Base-by-base conservation (phyloP, 1,140 invertebrate genomes). In the Thalassaphorura encarpata region DNA sequence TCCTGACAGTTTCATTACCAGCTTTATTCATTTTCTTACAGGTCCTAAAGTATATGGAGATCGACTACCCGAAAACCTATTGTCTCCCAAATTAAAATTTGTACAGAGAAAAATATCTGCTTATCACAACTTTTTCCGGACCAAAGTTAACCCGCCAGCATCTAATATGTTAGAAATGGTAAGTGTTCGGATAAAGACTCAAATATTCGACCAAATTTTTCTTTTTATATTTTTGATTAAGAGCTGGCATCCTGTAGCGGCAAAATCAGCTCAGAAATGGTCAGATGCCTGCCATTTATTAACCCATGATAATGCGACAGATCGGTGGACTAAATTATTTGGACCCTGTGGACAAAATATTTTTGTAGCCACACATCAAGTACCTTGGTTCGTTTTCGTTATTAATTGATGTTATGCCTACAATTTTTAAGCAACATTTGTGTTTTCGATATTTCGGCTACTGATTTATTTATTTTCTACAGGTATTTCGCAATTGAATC, bases 101-200 rank as follows among this genome's bases (percentile, higher is more conserved):
- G 78, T 85, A 8, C 78, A 80, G 65, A 74, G 77, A 62, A 84
- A 84, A 72, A 84, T 87, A 54, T 80, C 84, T 0, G 71, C 79
- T 8, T 83, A 81, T 67, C 85, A 88, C 70, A 87, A 89, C 69
- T 83, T 80, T 66, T 87, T 87, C 69, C 75, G 86, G 41, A 76
- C 79, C 1, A 80, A 78, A 67, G 86, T 89, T 18, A 71, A 77
- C 49, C 86, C 86, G 0, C 71, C 76, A 18, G 84, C 85, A 4
- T 74, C 81, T n/a, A 84, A 89, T 69, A 89, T 89, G 85, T 72
- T 87, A 18, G 68, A 77, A 59, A 86, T 89, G 86, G 85, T 89
- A 72, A 72, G 72, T 56, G 1, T 36, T 28, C 26, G 64, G 52
- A 13, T 42, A 42, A 36, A 36, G n/a, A n/a, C 33, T n/a, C 33